These are phyloP conservation scores for Gnathonemus longibarbis DNA, from an alignment of 2,113 vertebrate genomes.

Conservation along the genomic window DNA sequence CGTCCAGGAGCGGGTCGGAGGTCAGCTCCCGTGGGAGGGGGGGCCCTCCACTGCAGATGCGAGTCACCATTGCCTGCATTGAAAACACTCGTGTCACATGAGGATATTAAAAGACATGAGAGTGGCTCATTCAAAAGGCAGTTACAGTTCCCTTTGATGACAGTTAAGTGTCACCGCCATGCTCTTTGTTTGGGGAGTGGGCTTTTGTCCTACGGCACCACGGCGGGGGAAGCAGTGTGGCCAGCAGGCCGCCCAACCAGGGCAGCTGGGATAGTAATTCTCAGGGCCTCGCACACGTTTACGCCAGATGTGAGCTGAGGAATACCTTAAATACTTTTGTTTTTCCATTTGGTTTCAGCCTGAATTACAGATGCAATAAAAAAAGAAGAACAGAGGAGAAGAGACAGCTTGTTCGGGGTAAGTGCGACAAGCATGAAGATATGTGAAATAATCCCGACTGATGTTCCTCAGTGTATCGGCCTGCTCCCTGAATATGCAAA, in stretches of 20 bases:
- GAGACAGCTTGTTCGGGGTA: background rate
- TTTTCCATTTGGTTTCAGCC: slow-evolving; percentile 23
- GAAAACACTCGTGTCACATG: background rate
- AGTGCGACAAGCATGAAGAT: background rate
- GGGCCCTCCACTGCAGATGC: background rate
- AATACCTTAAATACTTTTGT: slow-evolving; percentile 25
- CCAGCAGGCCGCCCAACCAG: background rate
- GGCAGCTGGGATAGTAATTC: slow-evolving; percentile 10
- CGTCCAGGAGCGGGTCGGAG: slow-evolving; percentile 50
- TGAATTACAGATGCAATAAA: slow-evolving; percentile 15
- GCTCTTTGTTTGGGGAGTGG: background rate
- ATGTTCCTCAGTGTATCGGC: background rate
- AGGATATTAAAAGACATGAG: background rate
- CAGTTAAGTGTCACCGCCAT: background rate
- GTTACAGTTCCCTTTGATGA: background rate
- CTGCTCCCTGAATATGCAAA: background rate
- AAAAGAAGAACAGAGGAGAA: background rate
- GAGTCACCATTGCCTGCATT: background rate
- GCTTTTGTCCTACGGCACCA: background rate
- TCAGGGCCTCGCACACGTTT: slow-evolving; percentile 20
- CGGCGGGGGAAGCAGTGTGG: background rate
- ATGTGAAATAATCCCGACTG: background rate
- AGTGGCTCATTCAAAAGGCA: background rate
- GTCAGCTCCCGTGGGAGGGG: background rate
- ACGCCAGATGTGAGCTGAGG: slow-evolving; percentile 26